Base-by-base conservation (phyloP, 2,888 invertebrate species). In the Lepeophtheirus nordmannii region DNA sequence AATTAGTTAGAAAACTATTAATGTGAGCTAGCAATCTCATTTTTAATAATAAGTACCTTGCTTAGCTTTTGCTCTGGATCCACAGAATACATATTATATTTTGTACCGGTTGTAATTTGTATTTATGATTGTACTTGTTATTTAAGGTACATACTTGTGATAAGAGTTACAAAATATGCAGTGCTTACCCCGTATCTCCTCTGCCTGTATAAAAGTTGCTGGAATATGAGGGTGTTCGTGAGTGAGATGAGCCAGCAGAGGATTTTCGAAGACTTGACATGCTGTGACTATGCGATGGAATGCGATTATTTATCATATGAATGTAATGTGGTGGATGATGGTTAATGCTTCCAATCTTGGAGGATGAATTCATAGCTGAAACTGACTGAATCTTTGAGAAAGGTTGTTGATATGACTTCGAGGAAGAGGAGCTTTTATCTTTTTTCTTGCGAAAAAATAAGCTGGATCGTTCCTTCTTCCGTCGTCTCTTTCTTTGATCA, bases 391-490 rank as follows among this genome's bases (percentile, higher is more conserved):
- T 40, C 62, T 62, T 62, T n/a, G 62, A 38, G 17, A 46, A 46
- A 8, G 53, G 53, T 17, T 46, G 53, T 8, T 60, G 60, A 30
- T 10, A 38, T 20, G 60, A 60, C 17, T 20, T 17, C 5, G 53
- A 46, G 2, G 60, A 23, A 8, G 22, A 70, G 61, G n/a, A 38
- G 66, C 70, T 68, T 70, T 74, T 82, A 39, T 62, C 90, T 82
- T 89, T 89, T 77, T 89, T 90, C 78, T 90, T 91, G 70, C 90
- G 83, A 75, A 90, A 91, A 81, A 91, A 91, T 68, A 91, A 78
- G 70, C 90, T 90, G 66, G 89, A 89, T 63, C 90, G 80, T 17
- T 62, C 62, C 20, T 62, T 62, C 78, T 91, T 91, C 71, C 89
- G 81, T 72, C 89, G 79, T 74, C 91, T 62, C 58, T 67, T 67